Conservation (phyloP, 2,888 invertebrate species). For the Glyphotaelius pellucidus region DNA sequence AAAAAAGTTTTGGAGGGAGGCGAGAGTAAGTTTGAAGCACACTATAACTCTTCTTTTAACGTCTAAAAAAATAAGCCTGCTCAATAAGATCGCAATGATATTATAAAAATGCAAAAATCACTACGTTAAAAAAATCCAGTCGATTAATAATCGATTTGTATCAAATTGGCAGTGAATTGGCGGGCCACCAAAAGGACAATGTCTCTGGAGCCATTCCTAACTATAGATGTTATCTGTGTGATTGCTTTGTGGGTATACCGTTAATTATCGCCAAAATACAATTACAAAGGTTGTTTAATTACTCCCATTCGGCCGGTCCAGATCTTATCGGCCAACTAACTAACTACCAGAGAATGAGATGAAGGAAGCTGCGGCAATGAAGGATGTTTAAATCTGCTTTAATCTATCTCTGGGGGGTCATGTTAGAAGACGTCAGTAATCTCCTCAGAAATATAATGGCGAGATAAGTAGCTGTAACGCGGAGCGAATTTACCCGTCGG, state of each 20-base stretch:
- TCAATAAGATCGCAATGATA: neutral
- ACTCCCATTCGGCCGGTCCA: constrained; percentile 31
- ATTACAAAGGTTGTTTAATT: constrained; percentile 33
- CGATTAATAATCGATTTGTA: constrained; percentile 19
- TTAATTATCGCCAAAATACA: constrained; percentile 52
- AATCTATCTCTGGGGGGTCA: constrained; percentile 24
- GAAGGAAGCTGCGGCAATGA: neutral
- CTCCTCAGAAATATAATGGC: neutral
- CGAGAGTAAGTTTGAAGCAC: neutral
- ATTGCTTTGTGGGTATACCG: constrained; percentile 46
- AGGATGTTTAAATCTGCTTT: constrained; percentile 2
- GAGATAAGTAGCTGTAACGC: neutral
- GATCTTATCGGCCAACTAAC: neutral
- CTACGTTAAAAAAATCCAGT: neutral
- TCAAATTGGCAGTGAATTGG: constrained; percentile 4
- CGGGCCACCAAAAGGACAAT: neutral
- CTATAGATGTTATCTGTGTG: constrained; percentile 40
- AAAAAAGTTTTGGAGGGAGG: neutral
- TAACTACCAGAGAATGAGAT: neutral
- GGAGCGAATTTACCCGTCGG: neutral
- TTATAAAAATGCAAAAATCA: neutral
- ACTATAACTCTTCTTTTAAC: neutral
- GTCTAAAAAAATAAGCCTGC: neutral
- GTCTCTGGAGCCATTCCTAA: neutral
- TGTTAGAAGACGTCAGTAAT: neutral